A percentile compares a stretch with the other conserved stretches of the same genome.
phyloP scores from a whole-genome alignment of 2,797 vertebrate species.

The Notolabrus celidotus region DNA sequence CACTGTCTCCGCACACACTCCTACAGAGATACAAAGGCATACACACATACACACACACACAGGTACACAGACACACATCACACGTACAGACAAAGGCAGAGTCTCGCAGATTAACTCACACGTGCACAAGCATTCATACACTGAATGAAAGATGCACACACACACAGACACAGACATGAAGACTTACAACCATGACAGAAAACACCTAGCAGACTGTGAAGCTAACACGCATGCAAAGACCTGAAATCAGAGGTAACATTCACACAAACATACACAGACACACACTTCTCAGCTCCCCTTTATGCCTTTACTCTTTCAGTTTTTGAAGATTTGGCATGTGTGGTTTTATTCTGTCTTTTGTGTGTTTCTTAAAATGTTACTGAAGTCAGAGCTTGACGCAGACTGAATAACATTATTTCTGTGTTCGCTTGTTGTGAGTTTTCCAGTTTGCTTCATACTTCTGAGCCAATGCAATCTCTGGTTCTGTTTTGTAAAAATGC shows the following conservation, averaged over 20 bases:
- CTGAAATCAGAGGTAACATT: not conserved
- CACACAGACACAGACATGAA: not conserved
- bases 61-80: slow-evolving; percentile 7
- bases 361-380: not conserved
- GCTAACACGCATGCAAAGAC: not conserved
- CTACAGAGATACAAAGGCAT: not conserved
- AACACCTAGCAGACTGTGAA: slow-evolving; percentile 12
- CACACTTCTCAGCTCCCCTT: not conserved
- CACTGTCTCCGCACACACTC: slow-evolving; percentile 31
- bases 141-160: not conserved
- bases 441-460: slow-evolving; percentile 10
- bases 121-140: slow-evolving; percentile 17
- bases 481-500: slow-evolving; percentile 1
- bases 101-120: slow-evolving; percentile 29
- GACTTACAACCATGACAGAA: slow-evolving; percentile 4
- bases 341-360: not conserved
- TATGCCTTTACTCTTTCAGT: slow-evolving; percentile 3
- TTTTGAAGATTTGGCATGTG: slow-evolving; percentile 15
- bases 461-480: slow-evolving; percentile 10
- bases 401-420: no score
- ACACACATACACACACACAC: not conserved
- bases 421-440: not conserved
- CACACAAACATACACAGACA: not conserved
- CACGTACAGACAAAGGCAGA: slow-evolving; percentile 32
- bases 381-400: not conserved